Conservation (phyloP, 2,888 invertebrate genomes). For the Melanostoma mellinum region DNA sequence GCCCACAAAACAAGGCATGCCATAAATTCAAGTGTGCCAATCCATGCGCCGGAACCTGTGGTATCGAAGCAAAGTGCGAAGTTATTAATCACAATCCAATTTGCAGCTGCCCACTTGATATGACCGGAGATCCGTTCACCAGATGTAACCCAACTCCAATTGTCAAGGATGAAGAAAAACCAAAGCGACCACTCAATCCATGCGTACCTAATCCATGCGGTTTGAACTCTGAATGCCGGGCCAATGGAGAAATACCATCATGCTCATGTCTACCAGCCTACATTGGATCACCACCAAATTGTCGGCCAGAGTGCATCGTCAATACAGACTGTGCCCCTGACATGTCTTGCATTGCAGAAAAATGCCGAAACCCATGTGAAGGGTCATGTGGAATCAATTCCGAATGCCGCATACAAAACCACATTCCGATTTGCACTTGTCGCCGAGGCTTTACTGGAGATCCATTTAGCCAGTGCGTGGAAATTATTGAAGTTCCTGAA, state of each 20-base stretch:
- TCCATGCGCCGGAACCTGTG: constrained; percentile 92
- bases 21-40: constrained; percentile 91
- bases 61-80: constrained; percentile 89
- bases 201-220: constrained; percentile 90
- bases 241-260: constrained; percentile 84
- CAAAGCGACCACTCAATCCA: constrained; percentile 82
- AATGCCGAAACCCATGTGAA: constrained; percentile 87
- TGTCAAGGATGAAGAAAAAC: constrained; percentile 76
- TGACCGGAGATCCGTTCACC: constrained; percentile 91
- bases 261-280: constrained; percentile 86
- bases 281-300: constrained; percentile 87
- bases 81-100: constrained; percentile 92
- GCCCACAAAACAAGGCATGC: constrained; percentile 90
- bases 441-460: constrained; percentile 86
- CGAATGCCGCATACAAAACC: constrained; percentile 87
- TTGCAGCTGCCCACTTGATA: constrained; percentile 88
- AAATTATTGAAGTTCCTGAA: constrained; percentile 83
- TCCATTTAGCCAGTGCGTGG: constrained; percentile 85
- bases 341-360: constrained; percentile 87
- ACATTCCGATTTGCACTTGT: constrained; percentile 87
- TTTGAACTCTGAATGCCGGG: constrained; percentile 86
- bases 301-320: constrained; percentile 86
- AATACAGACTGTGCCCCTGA: constrained; percentile 86
- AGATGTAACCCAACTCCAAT: constrained; percentile 85
- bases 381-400: constrained; percentile 89